Evolutionary conservation across 1,140 invertebrate genomes (phyloP), one percentile per base, ranked within the genome.

Genomic region (Dreissena rostriformis): DNA sequence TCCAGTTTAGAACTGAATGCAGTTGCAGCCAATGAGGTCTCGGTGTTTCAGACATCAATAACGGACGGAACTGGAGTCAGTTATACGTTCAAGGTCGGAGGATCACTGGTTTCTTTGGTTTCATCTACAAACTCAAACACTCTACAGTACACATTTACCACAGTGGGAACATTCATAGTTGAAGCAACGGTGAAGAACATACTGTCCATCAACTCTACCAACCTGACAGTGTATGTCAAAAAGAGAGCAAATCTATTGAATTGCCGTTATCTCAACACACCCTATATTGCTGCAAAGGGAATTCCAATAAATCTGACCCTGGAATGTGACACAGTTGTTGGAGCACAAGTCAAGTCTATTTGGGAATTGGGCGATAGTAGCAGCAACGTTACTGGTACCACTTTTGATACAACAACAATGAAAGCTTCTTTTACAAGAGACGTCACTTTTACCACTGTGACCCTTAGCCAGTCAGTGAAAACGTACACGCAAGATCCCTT

Each of bases 291-390:
- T 68, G 78, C 71, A 14, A 71, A 52, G n/a, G 67, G 24, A 17
- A 67, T 73, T 22, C 52, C 22, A 29, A 57, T 66, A 7, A 74
- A 0, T 68, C 67, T 77, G 28, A 63, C 22, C 22, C 67, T 78
- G 24, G 53, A 75, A 68, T 83, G 52, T 55, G 52, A 70, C 17
- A 65, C 77, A 2, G 28, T 28, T 1, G 15, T 26, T n/a, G 67
- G 78, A 53, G 77, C 87, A 15, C 57, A 86, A 24, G 70, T 87
- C 24, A 86, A 24, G 1, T 39, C 84, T 57, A 65, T 53, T 8
- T 90, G 87, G 87, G 61, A 51, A 12, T 81, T 85, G 61, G 81
- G 83, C 28, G 83, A 82, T 39, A 70, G 78, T 10, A 63, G 10
- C 61, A 55, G 51, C 24, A 84, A 77, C 73, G 52, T 52, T 8